Percentiles rank a stretch among this genome's conserved stretches.
phyloP scores from a whole-genome alignment of 2,113 vertebrate genomes.

The Menidia beryllina region DNA sequence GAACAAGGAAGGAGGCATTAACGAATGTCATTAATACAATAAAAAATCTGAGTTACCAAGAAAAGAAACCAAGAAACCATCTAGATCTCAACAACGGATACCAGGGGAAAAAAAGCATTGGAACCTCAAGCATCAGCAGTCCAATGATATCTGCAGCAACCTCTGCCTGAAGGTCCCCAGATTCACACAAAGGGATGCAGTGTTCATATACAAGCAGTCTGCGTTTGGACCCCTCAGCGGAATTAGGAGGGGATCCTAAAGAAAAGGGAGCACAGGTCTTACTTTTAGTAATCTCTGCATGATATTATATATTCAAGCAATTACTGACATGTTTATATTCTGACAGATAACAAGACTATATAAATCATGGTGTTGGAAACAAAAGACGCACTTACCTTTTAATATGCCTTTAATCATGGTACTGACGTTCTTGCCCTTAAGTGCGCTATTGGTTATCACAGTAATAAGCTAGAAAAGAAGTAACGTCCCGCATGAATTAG shows the following conservation, averaged over 20 bases:
- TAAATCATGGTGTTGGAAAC: background rate
- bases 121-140: conserved; percentile 93
- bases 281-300: background rate
- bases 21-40: too few species aligned
- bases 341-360: background rate
- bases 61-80: too few species aligned
- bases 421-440: conserved; percentile 86
- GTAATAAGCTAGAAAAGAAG: conserved; percentile 76
- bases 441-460: conserved; percentile 84
- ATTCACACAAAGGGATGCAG: conserved; percentile 90
- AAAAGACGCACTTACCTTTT: conserved; percentile 81
- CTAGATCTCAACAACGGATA: too few species aligned
- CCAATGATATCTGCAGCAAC: conserved; percentile 91
- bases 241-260: conserved; percentile 88
- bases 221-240: conserved; percentile 81
- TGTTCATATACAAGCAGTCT: conserved; percentile 89
- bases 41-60: too few species aligned
- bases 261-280: background rate
- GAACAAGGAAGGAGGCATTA: background rate
- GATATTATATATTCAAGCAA: too few species aligned
- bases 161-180: conserved; percentile 89
- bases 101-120: too few species aligned
- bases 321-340: background rate
- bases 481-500: background rate
- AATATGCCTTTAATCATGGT: conserved; percentile 88